Percentiles rank a stretch among this genome's conserved stretches.
phyloP scores from a whole-genome alignment of 1,140 invertebrate species.

The Drosophila carrolli region DNA sequence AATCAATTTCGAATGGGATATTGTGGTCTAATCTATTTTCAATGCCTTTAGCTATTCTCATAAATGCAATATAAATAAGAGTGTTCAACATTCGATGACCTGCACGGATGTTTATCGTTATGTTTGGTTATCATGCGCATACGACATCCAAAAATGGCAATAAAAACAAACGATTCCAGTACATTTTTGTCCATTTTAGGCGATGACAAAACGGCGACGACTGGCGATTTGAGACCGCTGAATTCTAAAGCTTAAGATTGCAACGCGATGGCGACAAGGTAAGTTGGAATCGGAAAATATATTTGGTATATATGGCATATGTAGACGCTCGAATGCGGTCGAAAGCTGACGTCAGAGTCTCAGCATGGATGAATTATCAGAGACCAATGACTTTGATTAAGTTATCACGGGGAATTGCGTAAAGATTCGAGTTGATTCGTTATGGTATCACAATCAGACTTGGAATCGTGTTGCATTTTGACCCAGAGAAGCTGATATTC shows the following conservation, averaged over 20 bases:
- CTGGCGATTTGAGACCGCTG: constrained; percentile 2
- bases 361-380: constrained; percentile 21
- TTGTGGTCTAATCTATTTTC: too few species aligned
- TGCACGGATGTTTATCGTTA: neutral
- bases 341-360: constrained; percentile 46
- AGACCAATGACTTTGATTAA: constrained; percentile 58
- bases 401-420: constrained; percentile 56
- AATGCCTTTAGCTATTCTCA: too few species aligned
- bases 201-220: constrained; percentile 49
- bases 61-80: constrained; percentile 2
- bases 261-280: constrained; percentile 29
- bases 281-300: constrained; percentile 12
- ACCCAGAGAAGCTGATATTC: constrained; percentile 15
- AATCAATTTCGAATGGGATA: too few species aligned
- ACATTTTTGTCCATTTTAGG: constrained; percentile 74
- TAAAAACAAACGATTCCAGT: constrained; percentile 58
- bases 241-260: constrained; percentile 19
- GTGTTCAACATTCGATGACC: constrained; percentile 23
- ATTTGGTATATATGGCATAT: neutral
- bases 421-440: constrained; percentile 26
- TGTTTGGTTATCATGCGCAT: constrained; percentile 36
- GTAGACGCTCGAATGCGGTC: constrained; percentile 51
- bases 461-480: constrained; percentile 11
- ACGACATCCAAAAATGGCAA: constrained; percentile 46
- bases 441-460: neutral